Evolutionary conservation across 2,888 invertebrate genomes (phyloP), one percentile per base, ranked within the genome.

Genomic region (Caenorhabditis macrosperma): DNA sequence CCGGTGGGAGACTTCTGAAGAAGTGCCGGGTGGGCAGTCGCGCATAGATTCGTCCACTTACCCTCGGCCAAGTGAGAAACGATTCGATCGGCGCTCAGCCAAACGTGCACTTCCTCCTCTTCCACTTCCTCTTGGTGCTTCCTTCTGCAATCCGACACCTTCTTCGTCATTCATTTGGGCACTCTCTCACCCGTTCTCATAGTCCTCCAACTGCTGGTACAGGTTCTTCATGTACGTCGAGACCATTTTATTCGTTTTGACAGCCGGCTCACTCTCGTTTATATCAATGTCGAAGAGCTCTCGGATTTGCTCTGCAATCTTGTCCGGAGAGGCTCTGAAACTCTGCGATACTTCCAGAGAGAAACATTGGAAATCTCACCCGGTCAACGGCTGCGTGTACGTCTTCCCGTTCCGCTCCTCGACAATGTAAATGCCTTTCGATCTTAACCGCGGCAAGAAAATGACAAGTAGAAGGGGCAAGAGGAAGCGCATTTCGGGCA

Each of bases 71-170:
- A 60, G 35, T 64, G 48, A 5, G 78, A 72, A 1, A 78, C 72
- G 4, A 78, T 74, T n/a, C 63, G 30, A 24, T 78, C 78, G 9
- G 78, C 78, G 28, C 63, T 72, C 10, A 78, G 35, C 78, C 78
- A 78, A 20, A 61, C 61, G 15, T 78, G 61, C 44, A 60, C 67
- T 20, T 78, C 67, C 2, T 72, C 66, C 24, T 78, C 78, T 2
- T 61, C 54, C 15, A 10, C 15, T 2, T 61, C 54, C n/a, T n/a
- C n/a, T n/a, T n/a, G n/a, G 30, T 67, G 33, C 4, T 30, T 59
- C 17, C 54, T 52, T 38, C 72, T 67, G 87, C 94, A 95, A 90
- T 67, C 55, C 38, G 15, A 46, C 22, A 24, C 26, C 38, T 64
- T 35, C 9, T 48, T 35, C 28, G 4, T 30, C 46, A 44, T 26